Evolutionary conservation across 2,888 invertebrate genomes (phyloP), one percentile per base, ranked within the genome.

Genomic region (Orgyia antiqua): DNA sequence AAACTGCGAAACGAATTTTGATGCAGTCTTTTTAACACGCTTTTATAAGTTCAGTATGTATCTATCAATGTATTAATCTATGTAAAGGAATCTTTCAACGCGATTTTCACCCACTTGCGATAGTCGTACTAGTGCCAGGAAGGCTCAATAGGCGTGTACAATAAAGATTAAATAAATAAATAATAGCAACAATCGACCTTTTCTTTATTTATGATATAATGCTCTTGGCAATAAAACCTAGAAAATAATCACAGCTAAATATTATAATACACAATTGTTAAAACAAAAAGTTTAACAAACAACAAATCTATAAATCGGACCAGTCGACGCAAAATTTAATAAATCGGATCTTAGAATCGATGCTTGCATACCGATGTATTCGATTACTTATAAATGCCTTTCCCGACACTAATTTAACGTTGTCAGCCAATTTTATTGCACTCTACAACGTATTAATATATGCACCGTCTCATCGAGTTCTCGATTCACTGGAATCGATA

Each of bases 321-420:
- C 45, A 52, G 46, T 51, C 29, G 41, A 49, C 26, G 57, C 62
- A 64, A 55, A 58, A 58, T 60, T 62, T 57, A 56, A 62, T 53
- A 55, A 65, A 68, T 65, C 63, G 62, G 58, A 60, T 31, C 52
- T 52, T 74, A 76, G 67, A 72, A 73, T 62, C 70, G 71, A 68
- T 64, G 40, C 53, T 50, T 53, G 71, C 70, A 71, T 66, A 69
- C 68, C 73, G 60, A 72, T 68, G 79, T 82, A 79, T 36, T 82
- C 80, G 77, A 74, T 83, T 82, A 76, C 83, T 77, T 78, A 79
- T 72, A 71, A 82, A 79, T 77, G 77, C 67, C 62, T 58, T 54
- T 61, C 63, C 61, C 68, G 71, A 66, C 70, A 72, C 75, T 75
- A 79, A 80, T 77, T 79, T 83, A 79, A 68, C 73, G 67, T 58